Evolutionary conservation across 2,797 vertebrate species (phyloP), one percentile per base, ranked within the genome.

Genomic region (Malurus splendens): DNA sequence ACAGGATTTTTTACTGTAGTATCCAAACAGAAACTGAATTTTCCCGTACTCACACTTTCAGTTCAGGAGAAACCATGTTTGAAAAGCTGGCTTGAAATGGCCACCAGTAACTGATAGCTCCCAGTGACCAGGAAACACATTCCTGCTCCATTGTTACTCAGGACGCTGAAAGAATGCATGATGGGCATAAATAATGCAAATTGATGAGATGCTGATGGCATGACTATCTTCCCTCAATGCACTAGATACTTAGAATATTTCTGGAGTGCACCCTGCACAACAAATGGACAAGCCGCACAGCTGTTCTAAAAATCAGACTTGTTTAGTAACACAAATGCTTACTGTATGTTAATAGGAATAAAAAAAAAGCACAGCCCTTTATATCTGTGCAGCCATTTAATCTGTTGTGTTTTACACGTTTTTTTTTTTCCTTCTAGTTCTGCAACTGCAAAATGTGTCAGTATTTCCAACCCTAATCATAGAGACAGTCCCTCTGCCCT

Each of bases 111-210:
- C 78, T 54, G 56, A 54, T 3, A 79, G 68, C 25, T 72, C 38
- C n/a, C 28, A 33, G 28, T 39, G 57, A 55, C 36, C 12, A 84
- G 39, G 56, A 83, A 94, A 74, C 61, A 81, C 18, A 51, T 59
- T 38, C 10, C 18, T 73, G 7, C 64, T 82, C 62, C 25, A 23
- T 16, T 66, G 59, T 74, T 87, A 38, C 20, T 78, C 30, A 36
- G 33, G 59, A 68, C 57, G 39, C 30, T 74, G 51, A 61, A 74
- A 88, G 81, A 76, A 86, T 44, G 74, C 14, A 13, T 33, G 62
- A 66, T 14, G 14, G 10, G 48, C 48, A 90, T 85, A 87, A 90
- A 93, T 83, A 85, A 93, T 75, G 62, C 45, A 90, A 81, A 87
- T 2, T 42, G 55, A 71, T 78, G 65, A 85, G 73, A 82, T 51